phyloP scores from a whole-genome alignment of 2,888 invertebrate genomes.

The Panorpa germanica region DNA sequence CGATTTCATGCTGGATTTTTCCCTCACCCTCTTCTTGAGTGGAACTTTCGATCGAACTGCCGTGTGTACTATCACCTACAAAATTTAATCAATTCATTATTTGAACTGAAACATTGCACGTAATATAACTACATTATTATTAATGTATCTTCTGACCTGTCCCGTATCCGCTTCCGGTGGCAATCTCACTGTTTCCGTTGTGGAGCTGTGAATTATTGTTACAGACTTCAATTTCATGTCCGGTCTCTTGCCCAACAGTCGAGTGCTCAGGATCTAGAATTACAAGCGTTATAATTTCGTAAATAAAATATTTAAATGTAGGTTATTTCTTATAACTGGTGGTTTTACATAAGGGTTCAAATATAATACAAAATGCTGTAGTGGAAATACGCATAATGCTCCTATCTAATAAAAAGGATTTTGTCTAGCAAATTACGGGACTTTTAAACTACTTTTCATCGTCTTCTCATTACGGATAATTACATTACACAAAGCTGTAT shows the following conservation, averaged over 20 bases:
- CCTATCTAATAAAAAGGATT: too few species aligned
- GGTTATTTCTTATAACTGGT: too few species aligned
- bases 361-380: too few species aligned
- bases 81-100: too few species aligned
- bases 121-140: too few species aligned
- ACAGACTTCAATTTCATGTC: slow-evolving; percentile 70
- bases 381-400: too few species aligned
- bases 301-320: not conserved
- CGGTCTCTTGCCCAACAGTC: slow-evolving; percentile 58
- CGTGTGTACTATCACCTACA: slow-evolving; percentile 61
- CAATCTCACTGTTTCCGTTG: slow-evolving; percentile 74
- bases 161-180: slow-evolving; percentile 58
- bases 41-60: slow-evolving; percentile 75
- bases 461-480: too few species aligned
- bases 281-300: slow-evolving; percentile 8
- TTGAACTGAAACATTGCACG: not conserved
- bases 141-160: not conserved
- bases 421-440: too few species aligned
- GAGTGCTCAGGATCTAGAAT: slow-evolving; percentile 56
- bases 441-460: too few species aligned
- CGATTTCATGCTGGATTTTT: slow-evolving; percentile 16
- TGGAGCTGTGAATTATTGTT: slow-evolving; percentile 78
- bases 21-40: slow-evolving; percentile 60
- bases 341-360: too few species aligned
- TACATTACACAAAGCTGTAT: too few species aligned